These are phyloP conservation scores for Zoanthus solanderi DNA, from an alignment of 92 coral and sea anemone species.

Conservation along the genomic window DNA sequence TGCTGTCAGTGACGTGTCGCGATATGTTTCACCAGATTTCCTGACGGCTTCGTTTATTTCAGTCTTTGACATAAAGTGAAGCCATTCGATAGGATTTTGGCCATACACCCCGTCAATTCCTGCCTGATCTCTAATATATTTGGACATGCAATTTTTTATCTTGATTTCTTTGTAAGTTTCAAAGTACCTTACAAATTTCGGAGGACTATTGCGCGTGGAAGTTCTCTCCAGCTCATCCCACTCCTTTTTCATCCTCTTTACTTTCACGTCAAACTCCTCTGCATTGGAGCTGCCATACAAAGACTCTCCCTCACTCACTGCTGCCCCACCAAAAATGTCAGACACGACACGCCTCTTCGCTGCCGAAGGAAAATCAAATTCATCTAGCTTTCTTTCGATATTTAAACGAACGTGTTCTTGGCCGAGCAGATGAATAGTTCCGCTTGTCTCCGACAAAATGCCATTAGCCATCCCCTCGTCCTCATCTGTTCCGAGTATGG, in stretches of 20 bases:
- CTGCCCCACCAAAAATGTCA: constrained; percentile 63
- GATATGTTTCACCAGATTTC: constrained; percentile 40
- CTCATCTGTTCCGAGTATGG: constrained; percentile 51
- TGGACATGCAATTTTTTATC: constrained; percentile 51
- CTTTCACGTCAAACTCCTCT: constrained; percentile 37
- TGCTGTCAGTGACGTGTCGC: constrained; percentile 45
- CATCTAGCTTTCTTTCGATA: constrained; percentile 54
- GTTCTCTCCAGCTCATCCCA: constrained; percentile 54
- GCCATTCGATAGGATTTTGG: constrained; percentile 73
- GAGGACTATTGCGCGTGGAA: constrained; percentile 56
- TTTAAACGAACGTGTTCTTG: constrained; percentile 45
- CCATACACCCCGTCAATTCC: constrained; percentile 55
- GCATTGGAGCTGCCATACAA: constrained; percentile 47
- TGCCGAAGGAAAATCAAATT: constrained; percentile 48
- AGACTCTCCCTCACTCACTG: constrained; percentile 29
- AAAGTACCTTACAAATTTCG: constrained; percentile 63
- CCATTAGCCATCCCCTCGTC: constrained; percentile 42
- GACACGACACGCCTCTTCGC: constrained; percentile 28
- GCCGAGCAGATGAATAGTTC: constrained; percentile 54
- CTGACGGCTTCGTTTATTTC: constrained; percentile 49
- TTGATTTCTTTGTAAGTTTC: constrained; percentile 55
- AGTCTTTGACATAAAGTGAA: constrained; percentile 58
- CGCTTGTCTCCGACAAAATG: constrained; percentile 40
- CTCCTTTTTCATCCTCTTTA: constrained; percentile 39
- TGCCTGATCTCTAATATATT: constrained; percentile 54